These are phyloP conservation scores for Odocoileus virginianus DNA, from an alignment of 2,113 vertebrate genomes.

Conservation along the genomic window DNA sequence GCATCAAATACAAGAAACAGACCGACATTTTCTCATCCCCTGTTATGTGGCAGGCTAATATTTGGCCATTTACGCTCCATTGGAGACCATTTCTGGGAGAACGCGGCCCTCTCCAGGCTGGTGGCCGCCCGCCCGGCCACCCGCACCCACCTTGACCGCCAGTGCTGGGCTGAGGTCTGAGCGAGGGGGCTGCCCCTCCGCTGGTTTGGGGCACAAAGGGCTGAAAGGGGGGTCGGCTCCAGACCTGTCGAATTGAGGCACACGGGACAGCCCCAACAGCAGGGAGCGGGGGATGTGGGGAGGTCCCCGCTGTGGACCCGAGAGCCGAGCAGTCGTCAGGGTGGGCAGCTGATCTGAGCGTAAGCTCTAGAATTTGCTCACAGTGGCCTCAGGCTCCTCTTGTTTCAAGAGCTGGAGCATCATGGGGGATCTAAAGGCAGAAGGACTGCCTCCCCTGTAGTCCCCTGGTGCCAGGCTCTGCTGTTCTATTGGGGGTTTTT, in stretches of 20 bases:
- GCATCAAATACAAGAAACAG: constrained; percentile 83
- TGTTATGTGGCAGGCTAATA: constrained; percentile 82
- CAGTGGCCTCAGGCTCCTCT: fast-evolving
- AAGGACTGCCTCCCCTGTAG: neutral
- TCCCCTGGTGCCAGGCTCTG: neutral
- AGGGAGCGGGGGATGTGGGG: fast-evolving
- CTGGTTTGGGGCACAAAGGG: neutral
- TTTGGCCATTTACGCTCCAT: constrained; percentile 82
- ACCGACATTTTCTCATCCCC: constrained; percentile 75
- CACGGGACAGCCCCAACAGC: fast-evolving
- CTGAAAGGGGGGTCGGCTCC: fast-evolving
- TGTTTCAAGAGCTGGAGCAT: neutral
- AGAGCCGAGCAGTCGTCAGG: fast-evolving
- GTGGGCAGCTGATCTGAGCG: fast-evolving
- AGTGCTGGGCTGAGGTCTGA: neutral
- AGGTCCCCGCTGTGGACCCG: fast-evolving
- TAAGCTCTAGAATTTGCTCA: neutral
- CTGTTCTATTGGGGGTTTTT: fast-evolving
- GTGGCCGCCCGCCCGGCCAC: constrained; percentile 32
- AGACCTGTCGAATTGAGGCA: neutral
- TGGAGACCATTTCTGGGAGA: constrained; percentile 76
- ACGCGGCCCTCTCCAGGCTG: constrained; percentile 51
- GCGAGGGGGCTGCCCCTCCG: fast-evolving
- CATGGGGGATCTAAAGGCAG: neutral
- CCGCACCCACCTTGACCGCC: neutral